A percentile compares a stretch with the other conserved stretches of the same genome.
phyloP scores from a whole-genome alignment of 2,888 invertebrate species.

The Trypoxylon attenuatum region DNA sequence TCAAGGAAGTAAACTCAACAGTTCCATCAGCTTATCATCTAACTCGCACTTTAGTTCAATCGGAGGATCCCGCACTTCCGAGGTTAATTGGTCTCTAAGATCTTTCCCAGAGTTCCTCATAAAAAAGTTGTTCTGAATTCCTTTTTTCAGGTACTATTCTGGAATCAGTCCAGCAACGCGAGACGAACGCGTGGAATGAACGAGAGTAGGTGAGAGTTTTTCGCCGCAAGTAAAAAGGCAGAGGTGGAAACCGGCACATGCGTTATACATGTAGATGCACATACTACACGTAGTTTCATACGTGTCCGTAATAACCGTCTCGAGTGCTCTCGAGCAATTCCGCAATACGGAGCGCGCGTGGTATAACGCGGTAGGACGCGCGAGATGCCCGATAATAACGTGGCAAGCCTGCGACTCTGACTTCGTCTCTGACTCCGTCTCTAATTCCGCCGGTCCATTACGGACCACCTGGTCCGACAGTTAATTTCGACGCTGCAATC shows the following conservation, averaged over 20 bases:
- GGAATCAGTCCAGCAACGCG: too few relatives aligned
- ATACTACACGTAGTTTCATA: not conserved
- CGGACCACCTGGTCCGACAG: constrained; percentile 41
- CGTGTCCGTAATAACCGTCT: constrained; percentile 23
- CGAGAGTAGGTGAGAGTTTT: not conserved
- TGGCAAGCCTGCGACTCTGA: constrained; percentile 46
- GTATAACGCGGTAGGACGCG: constrained; percentile 11
- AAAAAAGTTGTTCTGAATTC: too few relatives aligned
- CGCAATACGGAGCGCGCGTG: not conserved
- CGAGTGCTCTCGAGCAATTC: constrained; percentile 12
- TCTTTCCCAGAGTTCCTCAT: too few relatives aligned
- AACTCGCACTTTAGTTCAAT: too few relatives aligned
- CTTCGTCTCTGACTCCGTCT: constrained; percentile 11
- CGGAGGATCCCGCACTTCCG: too few relatives aligned
- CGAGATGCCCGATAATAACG: constrained; percentile 48
- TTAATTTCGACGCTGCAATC: constrained; percentile 39
- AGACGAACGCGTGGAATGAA: constrained; percentile 8
- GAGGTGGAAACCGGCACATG: constrained; percentile 1
- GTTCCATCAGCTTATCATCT: too few relatives aligned
- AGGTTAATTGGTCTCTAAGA: too few relatives aligned
- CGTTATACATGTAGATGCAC: too few relatives aligned
- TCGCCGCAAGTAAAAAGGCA: not conserved
- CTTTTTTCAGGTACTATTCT: too few relatives aligned
- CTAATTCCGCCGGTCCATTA: constrained; percentile 41
- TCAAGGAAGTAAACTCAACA: too few relatives aligned